Evolutionary conservation across 2,888 invertebrate species (phyloP).

Genomic region (Clanis bilineata): DNA sequence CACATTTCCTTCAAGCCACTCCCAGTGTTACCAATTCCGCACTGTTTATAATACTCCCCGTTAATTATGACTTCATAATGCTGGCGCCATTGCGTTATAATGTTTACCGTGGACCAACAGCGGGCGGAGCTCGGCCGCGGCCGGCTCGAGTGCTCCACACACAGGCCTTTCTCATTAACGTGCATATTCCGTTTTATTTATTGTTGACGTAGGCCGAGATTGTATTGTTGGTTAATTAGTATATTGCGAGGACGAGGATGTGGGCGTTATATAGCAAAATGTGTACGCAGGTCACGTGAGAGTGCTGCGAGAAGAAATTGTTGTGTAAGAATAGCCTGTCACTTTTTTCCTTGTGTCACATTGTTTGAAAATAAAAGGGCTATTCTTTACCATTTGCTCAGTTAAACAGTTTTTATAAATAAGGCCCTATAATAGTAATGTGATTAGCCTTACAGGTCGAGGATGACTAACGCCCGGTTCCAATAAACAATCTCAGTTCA

Average conservation of each 20-base stretch:
- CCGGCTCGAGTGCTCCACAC: background rate
- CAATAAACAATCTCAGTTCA: too few species aligned
- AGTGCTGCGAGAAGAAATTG: too few species aligned
- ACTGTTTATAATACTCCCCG: constrained; percentile 17
- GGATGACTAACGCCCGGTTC: too few species aligned
- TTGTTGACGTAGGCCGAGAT: background rate
- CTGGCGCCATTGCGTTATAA: constrained; percentile 21
- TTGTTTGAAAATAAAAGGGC: too few species aligned
- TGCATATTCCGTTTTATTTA: constrained; percentile 6
- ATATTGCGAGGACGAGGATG: background rate
- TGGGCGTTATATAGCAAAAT: background rate
- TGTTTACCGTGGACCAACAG: constrained; percentile 33
- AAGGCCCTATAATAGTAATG: too few species aligned
- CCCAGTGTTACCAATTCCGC: background rate
- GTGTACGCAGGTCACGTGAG: background rate
- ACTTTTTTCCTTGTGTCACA: too few species aligned
- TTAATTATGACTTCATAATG: constrained; percentile 35
- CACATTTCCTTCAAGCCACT: background rate
- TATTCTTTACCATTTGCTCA: too few species aligned
- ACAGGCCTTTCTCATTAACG: background rate
- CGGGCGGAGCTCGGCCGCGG: constrained; percentile 8
- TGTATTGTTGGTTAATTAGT: constrained; percentile 1
- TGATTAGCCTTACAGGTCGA: too few species aligned
- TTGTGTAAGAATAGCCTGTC: too few species aligned
- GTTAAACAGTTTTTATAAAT: too few species aligned